These are phyloP conservation scores for Sebastes kiyomatsui DNA, from an alignment of 2,797 vertebrate genomes.

Conservation along the genomic window DNA sequence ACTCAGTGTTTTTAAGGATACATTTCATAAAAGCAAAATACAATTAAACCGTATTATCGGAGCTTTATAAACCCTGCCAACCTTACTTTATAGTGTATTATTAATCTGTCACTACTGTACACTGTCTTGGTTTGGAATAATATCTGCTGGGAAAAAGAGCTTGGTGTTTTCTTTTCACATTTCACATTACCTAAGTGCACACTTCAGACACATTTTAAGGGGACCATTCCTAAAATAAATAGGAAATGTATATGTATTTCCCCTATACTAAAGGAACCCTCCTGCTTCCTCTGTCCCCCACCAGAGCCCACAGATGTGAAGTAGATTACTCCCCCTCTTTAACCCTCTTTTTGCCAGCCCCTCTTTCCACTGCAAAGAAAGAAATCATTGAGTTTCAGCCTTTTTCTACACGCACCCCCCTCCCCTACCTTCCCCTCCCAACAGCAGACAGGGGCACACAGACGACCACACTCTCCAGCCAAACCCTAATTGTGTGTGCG, in stretches of 20 bases:
- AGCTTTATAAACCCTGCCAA: neutral
- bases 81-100: neutral
- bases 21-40: neutral
- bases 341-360: constrained; percentile 53
- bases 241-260: constrained; percentile 43
- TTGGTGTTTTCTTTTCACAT: neutral
- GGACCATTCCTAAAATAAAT: constrained; percentile 11
- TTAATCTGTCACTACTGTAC: neutral
- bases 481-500: constrained; percentile 67
- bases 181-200: neutral
- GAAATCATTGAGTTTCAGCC: constrained; percentile 79
- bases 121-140: neutral
- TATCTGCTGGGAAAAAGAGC: neutral
- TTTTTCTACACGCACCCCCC: constrained; percentile 66
- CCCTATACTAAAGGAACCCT: constrained; percentile 22
- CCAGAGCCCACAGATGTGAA: constrained; percentile 80
- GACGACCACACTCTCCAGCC: constrained; percentile 67
- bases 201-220: neutral
- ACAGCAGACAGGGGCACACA: constrained; percentile 69
- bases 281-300: constrained; percentile 50
- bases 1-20: neutral
- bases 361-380: constrained; percentile 79
- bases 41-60: neutral
- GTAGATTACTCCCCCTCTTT: constrained; percentile 71
- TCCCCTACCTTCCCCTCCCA: constrained; percentile 55